Base-by-base conservation (phyloP, 2,113 vertebrate genomes). In the Dascyllus trimaculatus region DNA sequence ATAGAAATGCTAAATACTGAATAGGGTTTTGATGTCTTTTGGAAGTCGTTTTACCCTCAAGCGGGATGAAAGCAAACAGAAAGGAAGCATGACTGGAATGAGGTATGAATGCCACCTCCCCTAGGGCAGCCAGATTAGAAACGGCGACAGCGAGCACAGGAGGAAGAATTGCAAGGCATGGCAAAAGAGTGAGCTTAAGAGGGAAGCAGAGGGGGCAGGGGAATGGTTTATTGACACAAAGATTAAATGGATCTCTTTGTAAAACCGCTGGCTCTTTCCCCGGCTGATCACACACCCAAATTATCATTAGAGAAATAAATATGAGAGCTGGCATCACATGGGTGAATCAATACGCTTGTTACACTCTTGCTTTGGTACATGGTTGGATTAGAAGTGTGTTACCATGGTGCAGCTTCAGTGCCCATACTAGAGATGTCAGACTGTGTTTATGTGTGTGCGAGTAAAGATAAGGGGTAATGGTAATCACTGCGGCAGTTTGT, bases 201-300 rank as follows among this genome's bases (percentile, higher is more conserved):
- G 6, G 26, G 24, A n/a, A 24, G 59, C 29, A 51, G 9, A 3
- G 45, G 13, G 53, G 29, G 43, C n/a, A 15, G 51, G 54, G 26
- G 40, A 56, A 9, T 21, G 63, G 56, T 69, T 71, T 88, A 91
- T 92, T 93, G 93, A 89, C 90, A 85, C 59, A 78, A 73, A 89
- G 91, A 93, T 92, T 82, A 90, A 91, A 88, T 79, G 58, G 82
- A 85, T 88, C 71, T 84, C 71, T 38, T 69, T 86, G 77, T 85
- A 87, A 89, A 88, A 84, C 81, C 49, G 19, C 69, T 65, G 78
- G 68, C 84, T 69, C 58, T 64, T 76, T 85, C 78, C 71, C 53
- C 53, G 71, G 84, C 77, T 85, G 85, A 85, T 88, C 87, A 71
- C 53, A 66, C 72, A 59, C 57, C 80, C 66, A 74, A 85, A 91